A percentile compares a stretch with the other conserved stretches of the same genome.
Evolutionary conservation across 2,888 invertebrate genomes (phyloP).

Genomic region (Drosophila rellima): DNA sequence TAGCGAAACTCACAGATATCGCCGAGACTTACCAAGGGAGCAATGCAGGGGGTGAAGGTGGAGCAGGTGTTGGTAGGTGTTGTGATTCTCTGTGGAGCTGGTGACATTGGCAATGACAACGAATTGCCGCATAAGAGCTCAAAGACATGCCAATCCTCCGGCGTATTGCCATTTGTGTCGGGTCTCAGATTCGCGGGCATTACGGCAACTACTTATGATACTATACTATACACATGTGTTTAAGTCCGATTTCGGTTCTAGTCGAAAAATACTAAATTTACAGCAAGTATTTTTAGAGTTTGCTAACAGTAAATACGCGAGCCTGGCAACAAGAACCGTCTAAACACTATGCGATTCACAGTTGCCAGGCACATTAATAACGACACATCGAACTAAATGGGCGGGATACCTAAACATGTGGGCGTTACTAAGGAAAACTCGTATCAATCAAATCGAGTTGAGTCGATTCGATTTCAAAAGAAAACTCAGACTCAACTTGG

Average conservation of each 20-base stretch:
- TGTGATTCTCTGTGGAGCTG: constrained; percentile 7
- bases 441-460: background rate
- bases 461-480: background rate
- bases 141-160: constrained; percentile 92
- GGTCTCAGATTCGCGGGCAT: constrained; percentile 67
- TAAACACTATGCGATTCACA: constrained; percentile 34
- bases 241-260: constrained; percentile 10
- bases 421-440: constrained; percentile 74
- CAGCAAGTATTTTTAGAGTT: constrained; percentile 39
- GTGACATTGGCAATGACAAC: constrained; percentile 57
- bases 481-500: background rate
- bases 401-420: constrained; percentile 44
- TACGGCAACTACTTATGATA: constrained; percentile 5
- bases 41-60: constrained; percentile 1
- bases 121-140: constrained; percentile 87
- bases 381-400: constrained; percentile 49
- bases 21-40: constrained; percentile 36
- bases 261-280: constrained; percentile 25
- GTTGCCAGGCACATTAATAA: constrained; percentile 76
- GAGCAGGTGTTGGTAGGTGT: background rate
- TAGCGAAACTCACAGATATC: constrained; percentile 33
- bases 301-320: constrained; percentile 56
- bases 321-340: constrained; percentile 57
- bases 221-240: constrained; percentile 10
- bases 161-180: constrained; percentile 85